These are phyloP conservation scores for Microcebus lehilahytsara DNA, from an alignment of 2,113 vertebrate genomes.

Conservation along the genomic window DNA sequence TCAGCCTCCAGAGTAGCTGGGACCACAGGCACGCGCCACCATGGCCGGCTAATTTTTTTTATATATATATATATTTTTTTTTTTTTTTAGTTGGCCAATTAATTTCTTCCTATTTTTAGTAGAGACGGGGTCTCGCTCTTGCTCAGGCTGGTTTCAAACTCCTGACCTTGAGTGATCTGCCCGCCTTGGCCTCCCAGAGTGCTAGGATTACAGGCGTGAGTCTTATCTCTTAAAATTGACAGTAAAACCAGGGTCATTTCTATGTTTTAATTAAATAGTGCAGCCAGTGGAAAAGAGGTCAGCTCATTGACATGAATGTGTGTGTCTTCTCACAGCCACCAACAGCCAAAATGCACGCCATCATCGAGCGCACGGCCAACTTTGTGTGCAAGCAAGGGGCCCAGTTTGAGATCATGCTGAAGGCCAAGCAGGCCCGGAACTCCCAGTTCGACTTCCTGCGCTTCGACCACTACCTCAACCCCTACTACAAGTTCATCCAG, in stretches of 20 bases:
- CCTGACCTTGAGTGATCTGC: too few species aligned
- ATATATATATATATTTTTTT: too few species aligned
- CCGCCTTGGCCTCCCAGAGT: too few species aligned
- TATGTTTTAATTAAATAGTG: background rate
- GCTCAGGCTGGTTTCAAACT: too few species aligned
- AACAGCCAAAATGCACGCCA: conserved; percentile 97
- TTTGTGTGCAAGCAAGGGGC: conserved; percentile 98
- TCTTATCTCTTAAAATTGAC: background rate
- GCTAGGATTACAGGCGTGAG: too few species aligned
- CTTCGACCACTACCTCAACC: conserved; percentile 99
- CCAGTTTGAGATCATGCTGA: conserved; percentile 98
- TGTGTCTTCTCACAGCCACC: conserved; percentile 88
- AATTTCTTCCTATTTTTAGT: too few species aligned
- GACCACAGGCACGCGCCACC: too few species aligned
- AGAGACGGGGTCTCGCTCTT: too few species aligned
- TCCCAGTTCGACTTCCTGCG: conserved; percentile 98
- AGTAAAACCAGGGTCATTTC: background rate
- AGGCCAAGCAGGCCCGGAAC: conserved; percentile 96
- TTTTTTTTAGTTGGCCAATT: too few species aligned
- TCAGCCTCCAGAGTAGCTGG: too few species aligned
- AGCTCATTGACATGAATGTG: fast-evolving
- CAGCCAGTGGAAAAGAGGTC: background rate
- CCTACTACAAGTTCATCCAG: conserved; percentile 98
- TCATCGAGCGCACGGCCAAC: conserved; percentile 97
- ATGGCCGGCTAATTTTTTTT: too few species aligned